These are phyloP conservation scores for Syngnathoides biaculeatus DNA, from an alignment of 2,113 vertebrate genomes.

Conservation along the genomic window DNA sequence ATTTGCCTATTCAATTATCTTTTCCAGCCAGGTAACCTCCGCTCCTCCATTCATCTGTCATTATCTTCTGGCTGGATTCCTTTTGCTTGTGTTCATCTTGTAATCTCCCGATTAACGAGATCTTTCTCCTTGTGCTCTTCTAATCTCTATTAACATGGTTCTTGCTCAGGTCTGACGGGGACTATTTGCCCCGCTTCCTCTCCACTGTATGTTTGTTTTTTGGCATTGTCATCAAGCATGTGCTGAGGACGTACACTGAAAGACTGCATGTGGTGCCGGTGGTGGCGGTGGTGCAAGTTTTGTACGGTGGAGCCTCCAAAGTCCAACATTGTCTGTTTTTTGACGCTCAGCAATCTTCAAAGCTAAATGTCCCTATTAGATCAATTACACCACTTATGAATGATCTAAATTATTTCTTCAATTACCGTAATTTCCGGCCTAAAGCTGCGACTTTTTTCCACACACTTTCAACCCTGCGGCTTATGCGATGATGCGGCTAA, in stretches of 20 bases:
- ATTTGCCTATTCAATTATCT: conserved; percentile 38
- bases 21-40: conserved; percentile 47
- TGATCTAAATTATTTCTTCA: too few species aligned
- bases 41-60: conserved; percentile 41
- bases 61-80: conserved; percentile 47
- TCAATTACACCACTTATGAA: too few species aligned
- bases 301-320: conserved; percentile 14
- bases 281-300: conserved; percentile 41
- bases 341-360: too few species aligned
- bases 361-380: background rate
- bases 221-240: conserved; percentile 65
- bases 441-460: too few species aligned
- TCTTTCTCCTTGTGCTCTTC: conserved; percentile 47
- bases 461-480: too few species aligned
- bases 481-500: too few species aligned
- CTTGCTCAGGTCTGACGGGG: conserved; percentile 64
- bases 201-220: conserved; percentile 45
- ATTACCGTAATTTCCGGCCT: too few species aligned
- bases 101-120: conserved; percentile 52
- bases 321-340: background rate
- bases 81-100: conserved; percentile 49
- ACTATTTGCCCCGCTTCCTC: conserved; percentile 27
- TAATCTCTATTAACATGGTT: conserved; percentile 65
- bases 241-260: conserved; percentile 30
- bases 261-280: conserved; percentile 53